phyloP scores from a whole-genome alignment of 2,888 invertebrate species.

The Drosophila bunnanda region DNA sequence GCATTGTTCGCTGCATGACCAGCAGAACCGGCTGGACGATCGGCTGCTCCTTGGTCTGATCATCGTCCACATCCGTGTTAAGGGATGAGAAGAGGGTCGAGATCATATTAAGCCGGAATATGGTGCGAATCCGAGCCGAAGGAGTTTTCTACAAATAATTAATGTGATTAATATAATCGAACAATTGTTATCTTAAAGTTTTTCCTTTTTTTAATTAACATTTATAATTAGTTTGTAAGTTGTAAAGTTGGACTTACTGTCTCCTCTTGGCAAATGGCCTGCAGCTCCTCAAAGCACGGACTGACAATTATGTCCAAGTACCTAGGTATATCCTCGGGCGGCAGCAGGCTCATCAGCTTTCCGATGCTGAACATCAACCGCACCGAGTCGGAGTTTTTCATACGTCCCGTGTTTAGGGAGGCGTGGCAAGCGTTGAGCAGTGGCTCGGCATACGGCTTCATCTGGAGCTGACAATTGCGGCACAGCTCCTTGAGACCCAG shows the following conservation, averaged over 20 bases:
- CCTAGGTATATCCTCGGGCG: conserved; percentile 87
- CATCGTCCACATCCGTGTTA: conserved; percentile 85
- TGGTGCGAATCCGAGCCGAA: conserved; percentile 86
- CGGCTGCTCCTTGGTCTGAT: conserved; percentile 50
- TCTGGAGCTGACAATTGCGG: conserved; percentile 90
- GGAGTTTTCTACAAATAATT: conserved; percentile 84
- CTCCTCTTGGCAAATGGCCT: conserved; percentile 85
- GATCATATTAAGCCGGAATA: conserved; percentile 89
- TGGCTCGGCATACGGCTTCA: conserved; percentile 91
- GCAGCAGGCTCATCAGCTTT: conserved; percentile 89
- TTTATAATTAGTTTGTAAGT: neutral
- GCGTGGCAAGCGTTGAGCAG: conserved; percentile 90
- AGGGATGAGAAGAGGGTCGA: conserved; percentile 88
- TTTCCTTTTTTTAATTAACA: too few relatives aligned
- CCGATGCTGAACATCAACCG: conserved; percentile 92
- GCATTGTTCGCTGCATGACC: conserved; percentile 87
- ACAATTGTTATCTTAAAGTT: too few relatives aligned
- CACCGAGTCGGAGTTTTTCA: conserved; percentile 89
- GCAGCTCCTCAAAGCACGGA: conserved; percentile 88
- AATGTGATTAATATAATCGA: neutral
- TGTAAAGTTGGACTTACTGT: conserved; percentile 82
- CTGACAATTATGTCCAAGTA: conserved; percentile 90
- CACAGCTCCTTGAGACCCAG: conserved; percentile 95
- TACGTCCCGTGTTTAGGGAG: conserved; percentile 86
- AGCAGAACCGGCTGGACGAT: conserved; percentile 86